These are phyloP conservation scores for Callosobruchus maculatus DNA, from an alignment of 2,888 invertebrate genomes.

Conservation along the genomic window DNA sequence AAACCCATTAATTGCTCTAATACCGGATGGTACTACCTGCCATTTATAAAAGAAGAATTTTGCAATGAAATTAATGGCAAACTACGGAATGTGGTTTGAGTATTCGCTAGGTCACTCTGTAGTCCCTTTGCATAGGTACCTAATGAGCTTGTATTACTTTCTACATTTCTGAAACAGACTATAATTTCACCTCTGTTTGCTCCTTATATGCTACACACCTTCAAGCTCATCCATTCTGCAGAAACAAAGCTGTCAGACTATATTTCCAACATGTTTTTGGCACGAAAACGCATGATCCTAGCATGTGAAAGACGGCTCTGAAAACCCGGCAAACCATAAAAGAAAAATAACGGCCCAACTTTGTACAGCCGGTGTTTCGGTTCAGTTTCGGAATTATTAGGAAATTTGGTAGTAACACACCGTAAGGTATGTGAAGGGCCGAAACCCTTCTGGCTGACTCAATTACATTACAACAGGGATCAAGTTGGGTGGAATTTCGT, in stretches of 20 bases:
- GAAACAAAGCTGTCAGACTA: not conserved
- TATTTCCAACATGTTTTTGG: not conserved
- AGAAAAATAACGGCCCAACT: not conserved
- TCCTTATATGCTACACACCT: too few species aligned
- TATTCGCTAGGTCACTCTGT: too few species aligned
- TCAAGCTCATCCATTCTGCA: not conserved
- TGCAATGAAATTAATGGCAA: too few species aligned
- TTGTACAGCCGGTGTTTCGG: not conserved
- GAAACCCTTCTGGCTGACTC: not conserved
- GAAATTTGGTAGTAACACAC: not conserved
- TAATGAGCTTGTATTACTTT: too few species aligned
- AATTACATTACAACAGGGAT: not conserved
- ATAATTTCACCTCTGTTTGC: too few species aligned
- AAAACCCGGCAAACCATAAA: not conserved
- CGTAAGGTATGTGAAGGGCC: not conserved
- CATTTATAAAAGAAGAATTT: too few species aligned
- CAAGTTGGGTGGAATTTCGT: not conserved
- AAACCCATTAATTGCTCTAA: too few species aligned
- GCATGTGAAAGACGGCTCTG: not conserved
- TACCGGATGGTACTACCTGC: too few species aligned
- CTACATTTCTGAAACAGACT: too few species aligned
- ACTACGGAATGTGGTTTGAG: too few species aligned
- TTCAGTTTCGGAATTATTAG: not conserved
- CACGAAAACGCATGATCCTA: not conserved
- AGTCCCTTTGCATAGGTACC: too few species aligned